These are phyloP conservation scores for Drosophila pseudotalamancana DNA, from an alignment of 2,888 invertebrate species.

Conservation along the genomic window DNA sequence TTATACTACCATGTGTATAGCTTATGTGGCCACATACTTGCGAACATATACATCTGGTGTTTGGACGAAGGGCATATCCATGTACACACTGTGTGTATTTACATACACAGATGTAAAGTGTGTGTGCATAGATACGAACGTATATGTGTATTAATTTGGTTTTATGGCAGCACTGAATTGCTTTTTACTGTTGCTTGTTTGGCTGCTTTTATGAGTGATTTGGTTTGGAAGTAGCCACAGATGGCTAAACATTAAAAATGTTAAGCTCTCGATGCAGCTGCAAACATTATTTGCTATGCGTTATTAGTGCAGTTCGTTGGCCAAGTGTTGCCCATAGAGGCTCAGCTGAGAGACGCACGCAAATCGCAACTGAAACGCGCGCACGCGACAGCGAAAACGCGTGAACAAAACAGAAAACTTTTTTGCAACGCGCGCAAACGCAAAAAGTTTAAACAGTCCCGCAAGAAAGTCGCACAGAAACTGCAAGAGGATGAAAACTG, in stretches of 20 bases:
- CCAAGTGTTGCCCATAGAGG: slow-evolving; percentile 31
- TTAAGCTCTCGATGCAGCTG: slow-evolving; percentile 51
- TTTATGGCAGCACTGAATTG: slow-evolving; percentile 71
- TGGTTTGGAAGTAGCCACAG: slow-evolving; percentile 58
- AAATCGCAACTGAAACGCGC: slow-evolving; percentile 62
- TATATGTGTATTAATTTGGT: slow-evolving; percentile 63
- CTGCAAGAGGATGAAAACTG: slow-evolving; percentile 84
- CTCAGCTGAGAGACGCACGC: slow-evolving; percentile 18
- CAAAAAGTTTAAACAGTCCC: slow-evolving; percentile 83
- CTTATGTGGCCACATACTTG: slow-evolving; percentile 4
- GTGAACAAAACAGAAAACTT: slow-evolving; percentile 39
- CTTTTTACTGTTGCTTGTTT: slow-evolving; percentile 69
- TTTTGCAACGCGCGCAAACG: slow-evolving; percentile 78
- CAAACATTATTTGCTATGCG: slow-evolving; percentile 42
- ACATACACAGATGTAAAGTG: slow-evolving; percentile 27
- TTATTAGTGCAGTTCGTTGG: slow-evolving; percentile 36
- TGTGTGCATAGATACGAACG: neutral
- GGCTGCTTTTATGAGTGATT: slow-evolving; percentile 62
- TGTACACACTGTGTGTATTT: slow-evolving; percentile 38
- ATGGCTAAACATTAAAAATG: slow-evolving; percentile 47
- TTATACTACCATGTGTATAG: slow-evolving; percentile 41
- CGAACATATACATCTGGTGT: slow-evolving; percentile 13
- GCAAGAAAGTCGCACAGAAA: slow-evolving; percentile 85
- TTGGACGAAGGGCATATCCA: slow-evolving; percentile 53
- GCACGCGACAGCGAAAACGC: slow-evolving; percentile 67